Evolutionary conservation across 2,797 vertebrate genomes (phyloP).

Genomic region (Pipistrellus kuhlii): DNA sequence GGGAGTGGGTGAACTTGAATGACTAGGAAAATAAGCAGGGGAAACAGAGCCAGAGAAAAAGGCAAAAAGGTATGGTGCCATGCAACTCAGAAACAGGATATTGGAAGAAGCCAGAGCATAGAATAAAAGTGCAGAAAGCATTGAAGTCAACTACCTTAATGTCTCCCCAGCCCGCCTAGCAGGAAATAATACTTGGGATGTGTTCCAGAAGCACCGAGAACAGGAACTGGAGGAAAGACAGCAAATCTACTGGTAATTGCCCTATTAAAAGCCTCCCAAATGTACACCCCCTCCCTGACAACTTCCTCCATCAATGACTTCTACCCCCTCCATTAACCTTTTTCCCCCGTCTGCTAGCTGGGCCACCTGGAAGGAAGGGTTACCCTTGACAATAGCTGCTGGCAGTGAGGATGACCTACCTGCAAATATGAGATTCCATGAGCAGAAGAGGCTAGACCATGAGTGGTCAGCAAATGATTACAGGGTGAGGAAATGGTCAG

Average conservation of each 20-base stretch:
- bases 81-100: no score
- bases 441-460: conserved; percentile 91
- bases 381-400: conserved; percentile 90
- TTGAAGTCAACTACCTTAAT: neutral
- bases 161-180: conserved; percentile 71
- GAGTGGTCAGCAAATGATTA: conserved; percentile 88
- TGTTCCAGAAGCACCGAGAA: conserved; percentile 79
- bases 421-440: conserved; percentile 90
- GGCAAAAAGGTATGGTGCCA: neutral
- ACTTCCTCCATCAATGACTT: neutral
- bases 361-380: conserved; percentile 88
- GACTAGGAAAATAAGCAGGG: no score
- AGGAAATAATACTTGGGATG: conserved; percentile 60
- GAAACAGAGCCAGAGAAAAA: neutral
- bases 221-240: conserved; percentile 74
- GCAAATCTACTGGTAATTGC: conserved; percentile 67
- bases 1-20: no score
- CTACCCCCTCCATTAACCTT: neutral
- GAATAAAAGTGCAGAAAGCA: no score
- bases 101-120: no score
- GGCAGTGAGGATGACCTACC: conserved; percentile 87
- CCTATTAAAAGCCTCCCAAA: no score
- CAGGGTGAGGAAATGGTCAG: conserved; percentile 86
- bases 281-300: neutral
- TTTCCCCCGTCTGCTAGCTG: conserved; percentile 84